Conservation (phyloP, 2,113 vertebrate species). For the Rhodinocichla rosea region DNA sequence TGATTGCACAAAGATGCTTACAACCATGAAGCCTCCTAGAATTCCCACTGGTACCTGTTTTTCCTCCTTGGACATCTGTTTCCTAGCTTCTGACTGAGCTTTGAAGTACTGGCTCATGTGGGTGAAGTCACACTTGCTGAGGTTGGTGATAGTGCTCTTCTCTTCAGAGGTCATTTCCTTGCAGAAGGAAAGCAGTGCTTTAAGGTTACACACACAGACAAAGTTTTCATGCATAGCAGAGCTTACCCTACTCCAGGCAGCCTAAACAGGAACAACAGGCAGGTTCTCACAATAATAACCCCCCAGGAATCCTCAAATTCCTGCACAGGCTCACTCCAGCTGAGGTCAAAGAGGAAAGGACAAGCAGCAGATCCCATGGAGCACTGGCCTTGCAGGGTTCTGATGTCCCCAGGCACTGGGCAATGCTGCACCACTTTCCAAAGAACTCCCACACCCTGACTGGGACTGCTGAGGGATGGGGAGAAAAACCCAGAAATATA, state of each 20-base stretch:
- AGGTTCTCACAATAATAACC: background rate
- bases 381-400: background rate
- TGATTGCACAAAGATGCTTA: background rate
- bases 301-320: background rate
- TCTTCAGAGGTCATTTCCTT: conserved; percentile 97
- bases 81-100: conserved; percentile 90
- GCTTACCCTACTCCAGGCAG: background rate
- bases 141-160: conserved; percentile 84
- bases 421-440: background rate
- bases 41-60: conserved; percentile 81
- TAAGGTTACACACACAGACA: background rate
- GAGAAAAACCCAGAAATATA: background rate
- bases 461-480: background rate
- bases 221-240: background rate
- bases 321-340: background rate
- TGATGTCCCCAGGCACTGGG: background rate
- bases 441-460: background rate
- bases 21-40: background rate
- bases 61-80: conserved; percentile 95
- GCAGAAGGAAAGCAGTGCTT: background rate
- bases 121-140: conserved; percentile 93
- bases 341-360: background rate
- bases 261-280: background rate
- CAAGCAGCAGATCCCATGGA: background rate
- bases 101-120: conserved; percentile 95